A percentile compares a stretch with the other conserved stretches of the same genome.
Conservation (phyloP, 2,113 vertebrate genomes). For the Euleptes europaea region DNA sequence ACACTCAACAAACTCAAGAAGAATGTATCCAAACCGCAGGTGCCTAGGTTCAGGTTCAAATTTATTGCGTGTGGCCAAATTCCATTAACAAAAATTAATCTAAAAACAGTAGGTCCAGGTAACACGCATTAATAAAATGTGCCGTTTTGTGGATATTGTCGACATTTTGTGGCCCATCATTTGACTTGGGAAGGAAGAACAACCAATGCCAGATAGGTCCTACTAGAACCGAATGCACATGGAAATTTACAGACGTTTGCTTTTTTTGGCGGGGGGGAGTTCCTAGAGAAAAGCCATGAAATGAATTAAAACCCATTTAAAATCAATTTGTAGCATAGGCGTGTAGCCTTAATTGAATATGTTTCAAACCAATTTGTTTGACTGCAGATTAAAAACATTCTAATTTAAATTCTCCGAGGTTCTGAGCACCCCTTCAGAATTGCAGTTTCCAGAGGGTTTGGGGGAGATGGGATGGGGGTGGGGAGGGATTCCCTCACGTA, state of each 20-base stretch:
- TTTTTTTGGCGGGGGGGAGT: background rate
- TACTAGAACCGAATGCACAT: background rate
- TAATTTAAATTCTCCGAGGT: background rate
- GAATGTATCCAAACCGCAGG: slow-evolving; percentile 89
- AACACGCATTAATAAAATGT: too few species aligned
- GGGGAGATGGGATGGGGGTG: background rate
- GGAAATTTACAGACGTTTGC: background rate
- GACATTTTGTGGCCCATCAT: background rate
- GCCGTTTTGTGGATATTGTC: background rate
- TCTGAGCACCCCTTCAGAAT: background rate
- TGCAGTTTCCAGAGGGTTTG: background rate
- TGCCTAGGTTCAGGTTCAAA: too few species aligned
- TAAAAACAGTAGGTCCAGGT: too few species aligned
- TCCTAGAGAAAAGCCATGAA: background rate
- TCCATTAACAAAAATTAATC: too few species aligned
- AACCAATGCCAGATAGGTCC: background rate
- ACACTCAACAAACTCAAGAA: slow-evolving; percentile 92
- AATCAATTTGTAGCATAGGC: background rate
- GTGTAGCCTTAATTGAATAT: background rate
- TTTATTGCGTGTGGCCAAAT: too few species aligned
- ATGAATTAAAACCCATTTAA: background rate
- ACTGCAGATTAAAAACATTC: background rate
- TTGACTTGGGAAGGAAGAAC: background rate
- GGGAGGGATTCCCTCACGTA: too few species aligned
- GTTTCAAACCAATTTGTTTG: background rate